These are phyloP conservation scores for Drosophila pachea DNA, from an alignment of 1,140 invertebrate species.

Conservation along the genomic window DNA sequence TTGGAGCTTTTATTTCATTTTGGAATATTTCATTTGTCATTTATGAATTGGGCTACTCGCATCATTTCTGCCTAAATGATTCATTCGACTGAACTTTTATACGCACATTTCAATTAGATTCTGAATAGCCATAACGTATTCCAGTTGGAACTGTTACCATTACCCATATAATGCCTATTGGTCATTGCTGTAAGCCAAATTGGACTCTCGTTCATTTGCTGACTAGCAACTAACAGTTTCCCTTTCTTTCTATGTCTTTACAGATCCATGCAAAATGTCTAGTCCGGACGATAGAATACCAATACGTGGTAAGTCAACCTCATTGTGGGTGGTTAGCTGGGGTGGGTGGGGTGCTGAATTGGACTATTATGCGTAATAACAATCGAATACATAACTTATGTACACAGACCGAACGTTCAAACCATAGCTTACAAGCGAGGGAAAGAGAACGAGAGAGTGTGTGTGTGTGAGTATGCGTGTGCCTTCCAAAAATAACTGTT, in stretches of 20 bases:
- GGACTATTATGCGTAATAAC: conserved; percentile 19
- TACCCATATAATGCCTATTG: not conserved
- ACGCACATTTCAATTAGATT: not conserved
- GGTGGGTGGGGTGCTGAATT: conserved; percentile 6
- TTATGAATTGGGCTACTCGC: not conserved
- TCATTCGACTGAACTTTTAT: not conserved
- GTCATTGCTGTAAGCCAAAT: not conserved
- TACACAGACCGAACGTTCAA: conserved; percentile 41
- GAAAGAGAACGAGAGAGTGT: conserved; percentile 19
- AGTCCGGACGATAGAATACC: conserved; percentile 78
- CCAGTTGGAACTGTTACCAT: not conserved
- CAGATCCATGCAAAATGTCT: conserved; percentile 76
- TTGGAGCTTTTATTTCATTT: not conserved
- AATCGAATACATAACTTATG: conserved; percentile 39
- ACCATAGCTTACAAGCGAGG: conserved; percentile 34
- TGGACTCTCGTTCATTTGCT: not conserved
- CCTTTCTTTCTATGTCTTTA: conserved; percentile 21
- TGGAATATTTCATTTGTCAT: conserved; percentile 13
- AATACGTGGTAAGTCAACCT: conserved; percentile 71
- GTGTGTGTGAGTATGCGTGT: conserved; percentile 22
- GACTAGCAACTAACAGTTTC: conserved; percentile 1
- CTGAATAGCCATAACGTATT: not conserved
- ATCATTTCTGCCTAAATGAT: not conserved
- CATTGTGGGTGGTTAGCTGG: conserved; percentile 8
- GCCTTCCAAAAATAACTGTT: conserved; percentile 71